phyloP scores from a whole-genome alignment of 2,888 invertebrate species.

The Pimpla rufipes region DNA sequence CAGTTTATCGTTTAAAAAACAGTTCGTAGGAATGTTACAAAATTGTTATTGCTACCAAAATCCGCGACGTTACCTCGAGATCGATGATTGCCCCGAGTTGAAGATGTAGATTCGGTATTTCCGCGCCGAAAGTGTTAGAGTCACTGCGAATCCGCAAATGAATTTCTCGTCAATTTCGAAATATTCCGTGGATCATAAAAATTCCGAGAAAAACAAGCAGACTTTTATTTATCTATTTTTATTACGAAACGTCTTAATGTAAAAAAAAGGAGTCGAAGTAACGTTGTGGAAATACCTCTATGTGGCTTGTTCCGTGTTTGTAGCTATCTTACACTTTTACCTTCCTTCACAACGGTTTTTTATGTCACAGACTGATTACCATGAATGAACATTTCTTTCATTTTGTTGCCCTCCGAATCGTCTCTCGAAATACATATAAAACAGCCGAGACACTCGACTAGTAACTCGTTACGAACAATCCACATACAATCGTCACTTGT shows the following conservation, averaged over 20 bases:
- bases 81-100: neutral
- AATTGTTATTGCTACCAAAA: slow-evolving; percentile 83
- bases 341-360: slow-evolving; percentile 82
- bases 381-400: slow-evolving; percentile 36
- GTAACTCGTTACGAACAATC: slow-evolving; percentile 65
- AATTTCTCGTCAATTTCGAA: neutral
- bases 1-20: slow-evolving; percentile 68
- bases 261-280: slow-evolving; percentile 75
- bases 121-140: neutral
- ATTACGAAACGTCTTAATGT: neutral
- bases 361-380: slow-evolving; percentile 45
- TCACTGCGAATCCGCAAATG: neutral
- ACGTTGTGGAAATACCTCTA: slow-evolving; percentile 76
- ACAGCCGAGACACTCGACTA: slow-evolving; percentile 80
- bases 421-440: slow-evolving; percentile 19
- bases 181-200: neutral
- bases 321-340: slow-evolving; percentile 73
- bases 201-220: neutral
- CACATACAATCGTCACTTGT: slow-evolving; percentile 65
- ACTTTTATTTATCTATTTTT: neutral
- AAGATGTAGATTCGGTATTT: neutral
- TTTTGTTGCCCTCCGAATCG: slow-evolving; percentile 62
- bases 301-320: slow-evolving; percentile 83
- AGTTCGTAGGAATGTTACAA: slow-evolving; percentile 82
- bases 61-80: slow-evolving; percentile 77